phyloP scores from a whole-genome alignment of 2,888 invertebrate species.

The Idaea biselata region DNA sequence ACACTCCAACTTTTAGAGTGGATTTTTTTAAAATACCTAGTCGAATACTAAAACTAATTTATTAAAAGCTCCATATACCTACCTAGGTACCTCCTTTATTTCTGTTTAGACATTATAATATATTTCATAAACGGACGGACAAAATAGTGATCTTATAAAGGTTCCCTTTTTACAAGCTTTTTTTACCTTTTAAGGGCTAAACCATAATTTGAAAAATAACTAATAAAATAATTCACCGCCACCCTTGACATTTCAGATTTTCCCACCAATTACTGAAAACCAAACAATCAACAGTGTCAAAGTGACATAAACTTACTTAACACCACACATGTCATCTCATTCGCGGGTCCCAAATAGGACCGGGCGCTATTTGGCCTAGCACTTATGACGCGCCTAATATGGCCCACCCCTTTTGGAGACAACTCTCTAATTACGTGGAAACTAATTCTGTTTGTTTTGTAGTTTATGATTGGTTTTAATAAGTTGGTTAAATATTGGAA shows the following conservation, averaged over 20 bases:
- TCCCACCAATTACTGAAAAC: conserved; percentile 16
- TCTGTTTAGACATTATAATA: too few relatives aligned
- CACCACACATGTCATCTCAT: conserved; percentile 48
- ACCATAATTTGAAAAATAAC: too few relatives aligned
- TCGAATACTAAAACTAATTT: too few relatives aligned
- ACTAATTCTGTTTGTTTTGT: conserved; percentile 44
- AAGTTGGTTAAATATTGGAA: conserved; percentile 13
- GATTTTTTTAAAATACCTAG: too few relatives aligned
- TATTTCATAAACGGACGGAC: too few relatives aligned
- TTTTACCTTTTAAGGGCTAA: too few relatives aligned
- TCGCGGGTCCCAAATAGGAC: conserved; percentile 59
- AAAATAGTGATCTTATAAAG: too few relatives aligned
- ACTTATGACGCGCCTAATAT: conserved; percentile 56
- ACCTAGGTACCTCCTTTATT: too few relatives aligned
- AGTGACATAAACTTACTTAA: conserved; percentile 9
- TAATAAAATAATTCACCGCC: neutral
- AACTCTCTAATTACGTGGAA: conserved; percentile 58
- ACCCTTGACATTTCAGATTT: conserved; percentile 17
- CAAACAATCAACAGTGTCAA: conserved; percentile 9
- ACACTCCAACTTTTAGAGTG: too few relatives aligned
- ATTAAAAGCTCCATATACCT: too few relatives aligned
- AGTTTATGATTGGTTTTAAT: conserved; percentile 10
- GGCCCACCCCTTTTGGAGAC: conserved; percentile 59
- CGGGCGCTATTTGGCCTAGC: conserved; percentile 44
- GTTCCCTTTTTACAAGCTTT: too few relatives aligned